Base-by-base conservation (phyloP, 2,113 vertebrate species). In the Scopus umbretta region DNA sequence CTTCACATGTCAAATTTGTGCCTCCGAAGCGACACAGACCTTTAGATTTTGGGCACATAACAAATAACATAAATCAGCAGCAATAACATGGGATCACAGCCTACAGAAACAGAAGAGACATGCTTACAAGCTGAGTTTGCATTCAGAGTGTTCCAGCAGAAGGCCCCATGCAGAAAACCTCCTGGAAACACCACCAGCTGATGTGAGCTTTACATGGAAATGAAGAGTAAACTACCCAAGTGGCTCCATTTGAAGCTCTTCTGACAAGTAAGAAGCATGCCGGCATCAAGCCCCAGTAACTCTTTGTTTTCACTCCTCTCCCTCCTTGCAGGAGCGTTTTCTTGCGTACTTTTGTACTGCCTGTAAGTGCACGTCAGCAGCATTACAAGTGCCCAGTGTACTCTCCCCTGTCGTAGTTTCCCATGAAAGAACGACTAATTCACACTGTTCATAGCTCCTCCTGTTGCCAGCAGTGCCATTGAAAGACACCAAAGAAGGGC, bases 401-500 rank as follows among this genome's bases (percentile, higher is more conserved):
- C 22, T 65, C 59, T 88, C n/a, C 58, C 65, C 14, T 2, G 3
- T 6, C 5, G 5, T 63, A 72, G 63, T 83, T 94, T 95, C 93
- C 91, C 90, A 95, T 55, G 91, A 80, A 92, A 95, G 59, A 88
- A 76, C 8, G 12, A 70, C 70, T 55, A 74, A 82, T 80, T 73
- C 81, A 66, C 1, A 1, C 61, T 80, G 43, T 70, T 87, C 11
- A 19, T 70, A 75, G 67, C 78, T 86, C 56, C 91, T 79, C 76
- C 87, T 55, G 45, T 70, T 86, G 86, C 90, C 90, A 91, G 94
- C 36, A 72, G 20, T 18, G 63, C 73, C 70, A 68, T 16, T 95
- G 92, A 92, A 96, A 92, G 83, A 50, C 83, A 59, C 47, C 40
- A 84, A 10, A 91, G 78, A 87, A 92, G 55, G 85, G 73, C 73